These are phyloP conservation scores for Cephus rjabovi DNA, from an alignment of 2,888 invertebrate genomes.

Conservation along the genomic window DNA sequence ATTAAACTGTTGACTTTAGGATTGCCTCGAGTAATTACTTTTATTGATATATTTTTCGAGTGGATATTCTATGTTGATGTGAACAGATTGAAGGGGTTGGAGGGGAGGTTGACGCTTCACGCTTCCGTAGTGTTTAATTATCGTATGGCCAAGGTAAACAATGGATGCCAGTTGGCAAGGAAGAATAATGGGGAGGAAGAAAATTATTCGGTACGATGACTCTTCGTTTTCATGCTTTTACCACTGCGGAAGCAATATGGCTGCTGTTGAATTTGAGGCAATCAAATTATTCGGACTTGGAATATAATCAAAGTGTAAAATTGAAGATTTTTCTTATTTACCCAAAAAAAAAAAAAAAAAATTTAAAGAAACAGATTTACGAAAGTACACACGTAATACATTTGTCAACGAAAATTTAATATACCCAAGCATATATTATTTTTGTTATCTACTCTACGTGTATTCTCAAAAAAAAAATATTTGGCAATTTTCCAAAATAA, in stretches of 20 bases:
- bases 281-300: slow-evolving; percentile 17
- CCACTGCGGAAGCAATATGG: slow-evolving; percentile 2
- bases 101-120: background rate
- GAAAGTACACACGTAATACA: background rate
- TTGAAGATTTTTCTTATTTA: background rate
- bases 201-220: slow-evolving; percentile 25
- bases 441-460: background rate
- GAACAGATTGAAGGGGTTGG: background rate
- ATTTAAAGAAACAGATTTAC: slow-evolving; percentile 17
- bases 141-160: background rate
- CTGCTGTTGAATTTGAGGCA: slow-evolving; percentile 14
- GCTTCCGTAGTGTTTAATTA: slow-evolving; percentile 1
- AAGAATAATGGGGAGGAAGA: slow-evolving; percentile 11
- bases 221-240: slow-evolving; percentile 23
- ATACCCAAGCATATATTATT: background rate
- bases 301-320: background rate
- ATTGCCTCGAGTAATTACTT: background rate
- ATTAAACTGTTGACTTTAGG: background rate
- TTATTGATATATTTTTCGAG: background rate
- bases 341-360: background rate
- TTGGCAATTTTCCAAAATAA: background rate
- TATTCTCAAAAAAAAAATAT: background rate
- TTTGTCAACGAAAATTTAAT: background rate
- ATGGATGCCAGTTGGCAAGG: background rate
- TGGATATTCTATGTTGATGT: background rate